A percentile compares a stretch with the other conserved stretches of the same genome.
These are phyloP conservation scores for Knipowitschia caucasica DNA, from an alignment of 2,797 vertebrate genomes.

Conservation along the genomic window DNA sequence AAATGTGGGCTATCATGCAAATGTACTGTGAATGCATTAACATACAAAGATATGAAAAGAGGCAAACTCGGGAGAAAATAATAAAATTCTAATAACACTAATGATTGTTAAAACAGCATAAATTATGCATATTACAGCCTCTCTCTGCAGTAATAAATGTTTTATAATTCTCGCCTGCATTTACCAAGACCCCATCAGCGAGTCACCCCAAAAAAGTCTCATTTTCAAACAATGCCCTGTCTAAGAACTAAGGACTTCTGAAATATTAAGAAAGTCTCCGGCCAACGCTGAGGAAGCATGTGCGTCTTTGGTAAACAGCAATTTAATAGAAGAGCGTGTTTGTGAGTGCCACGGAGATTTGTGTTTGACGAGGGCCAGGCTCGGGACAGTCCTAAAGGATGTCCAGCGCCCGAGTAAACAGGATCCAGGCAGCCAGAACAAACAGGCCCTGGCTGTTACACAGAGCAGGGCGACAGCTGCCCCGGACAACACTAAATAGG, in stretches of 20 bases:
- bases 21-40: slow-evolving; percentile 88
- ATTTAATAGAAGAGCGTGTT: slow-evolving; percentile 62
- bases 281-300: slow-evolving; percentile 28
- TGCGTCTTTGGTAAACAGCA: slow-evolving; percentile 58
- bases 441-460: slow-evolving; percentile 70
- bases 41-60: slow-evolving; percentile 79
- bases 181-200: slow-evolving; percentile 91
- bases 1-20: slow-evolving; percentile 91
- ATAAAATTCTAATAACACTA: slow-evolving; percentile 98
- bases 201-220: slow-evolving; percentile 70
- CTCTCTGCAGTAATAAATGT: slow-evolving; percentile 99
- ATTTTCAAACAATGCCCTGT: slow-evolving; percentile 9
- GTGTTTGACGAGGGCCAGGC: slow-evolving; percentile 69
- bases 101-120: slow-evolving; percentile 99
- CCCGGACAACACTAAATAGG: slow-evolving; percentile 75
- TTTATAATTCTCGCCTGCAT: slow-evolving; percentile 97
- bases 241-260: slow-evolving; percentile 3
- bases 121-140: slow-evolving; percentile 99
- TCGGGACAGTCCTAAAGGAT: slow-evolving; percentile 68
- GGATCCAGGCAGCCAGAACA: slow-evolving; percentile 68
- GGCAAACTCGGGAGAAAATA: slow-evolving; percentile 63
- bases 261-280: slow-evolving; percentile 18
- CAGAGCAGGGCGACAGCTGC: slow-evolving; percentile 75
- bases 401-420: slow-evolving; percentile 74
- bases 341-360: slow-evolving; percentile 40